These are phyloP conservation scores for Danaus melanippus DNA, from an alignment of 1,140 invertebrate species.

Conservation along the genomic window DNA sequence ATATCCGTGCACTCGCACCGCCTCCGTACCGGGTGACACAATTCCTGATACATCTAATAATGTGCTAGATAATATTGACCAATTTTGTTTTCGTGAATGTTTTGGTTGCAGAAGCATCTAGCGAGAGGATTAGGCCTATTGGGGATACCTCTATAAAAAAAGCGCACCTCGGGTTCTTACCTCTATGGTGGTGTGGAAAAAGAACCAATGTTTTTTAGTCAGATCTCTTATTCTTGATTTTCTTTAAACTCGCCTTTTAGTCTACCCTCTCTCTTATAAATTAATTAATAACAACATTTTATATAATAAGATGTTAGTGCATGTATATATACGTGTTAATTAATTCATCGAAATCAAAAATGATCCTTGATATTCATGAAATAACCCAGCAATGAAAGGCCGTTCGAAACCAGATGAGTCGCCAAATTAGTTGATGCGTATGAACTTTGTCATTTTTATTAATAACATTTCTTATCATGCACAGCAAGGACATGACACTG, in stretches of 20 bases:
- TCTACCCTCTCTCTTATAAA: no score
- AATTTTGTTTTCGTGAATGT: slow-evolving; percentile 4
- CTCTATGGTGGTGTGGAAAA: slow-evolving; percentile 66
- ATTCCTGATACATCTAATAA: slow-evolving; percentile 64
- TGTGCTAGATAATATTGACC: slow-evolving; percentile 21
- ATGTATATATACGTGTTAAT: no score
- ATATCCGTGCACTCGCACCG: slow-evolving; percentile 52
- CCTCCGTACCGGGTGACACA: slow-evolving; percentile 63
- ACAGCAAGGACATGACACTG: slow-evolving; percentile 49
- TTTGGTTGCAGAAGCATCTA: slow-evolving; percentile 3
- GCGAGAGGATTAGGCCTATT: slow-evolving; percentile 62
- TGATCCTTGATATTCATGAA: neutral
- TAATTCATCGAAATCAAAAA: slow-evolving; percentile 1
- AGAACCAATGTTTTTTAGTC: slow-evolving; percentile 26
- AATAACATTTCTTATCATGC: slow-evolving; percentile 53
- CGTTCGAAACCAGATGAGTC: slow-evolving; percentile 11
- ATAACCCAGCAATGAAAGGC: slow-evolving; percentile 3
- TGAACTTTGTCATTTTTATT: slow-evolving; percentile 30
- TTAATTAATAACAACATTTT: no score
- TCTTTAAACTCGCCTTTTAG: no score
- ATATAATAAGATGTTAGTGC: no score
- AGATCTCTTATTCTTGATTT: no score
- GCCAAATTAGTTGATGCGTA: slow-evolving; percentile 13
- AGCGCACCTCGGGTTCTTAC: slow-evolving; percentile 66
- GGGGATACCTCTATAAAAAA: slow-evolving; percentile 70